Percentiles rank a stretch among this genome's conserved stretches.
Conservation (phyloP, 2,113 vertebrate genomes). For the Dicrurus megarhynchus region DNA sequence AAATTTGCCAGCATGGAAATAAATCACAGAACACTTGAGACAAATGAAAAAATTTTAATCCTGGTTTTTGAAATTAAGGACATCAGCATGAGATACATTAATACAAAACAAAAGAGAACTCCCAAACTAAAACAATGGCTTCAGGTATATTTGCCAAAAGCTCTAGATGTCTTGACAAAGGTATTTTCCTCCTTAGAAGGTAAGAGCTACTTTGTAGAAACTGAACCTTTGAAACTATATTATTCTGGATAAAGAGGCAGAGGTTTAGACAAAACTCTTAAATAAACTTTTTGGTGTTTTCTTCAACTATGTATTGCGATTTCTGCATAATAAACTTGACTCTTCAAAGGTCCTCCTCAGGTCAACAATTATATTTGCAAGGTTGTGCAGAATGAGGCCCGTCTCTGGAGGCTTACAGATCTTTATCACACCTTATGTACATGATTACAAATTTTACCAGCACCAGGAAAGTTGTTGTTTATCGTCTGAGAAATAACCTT, state of each 20-base stretch:
- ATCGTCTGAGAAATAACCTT: background rate
- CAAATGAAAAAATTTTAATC: background rate
- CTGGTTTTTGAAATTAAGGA: background rate
- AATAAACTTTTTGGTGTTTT: background rate
- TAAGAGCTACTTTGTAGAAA: background rate
- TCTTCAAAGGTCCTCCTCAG: background rate
- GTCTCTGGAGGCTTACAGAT: background rate
- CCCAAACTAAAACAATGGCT: background rate
- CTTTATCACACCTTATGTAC: background rate
- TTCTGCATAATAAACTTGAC: background rate
- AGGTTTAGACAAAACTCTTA: background rate
- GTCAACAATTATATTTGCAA: background rate
- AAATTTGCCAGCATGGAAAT: background rate
- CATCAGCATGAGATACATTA: background rate
- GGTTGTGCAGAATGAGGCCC: background rate
- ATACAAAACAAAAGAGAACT: background rate
- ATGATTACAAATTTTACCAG: background rate
- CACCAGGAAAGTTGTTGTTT: background rate
- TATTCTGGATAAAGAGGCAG: background rate
- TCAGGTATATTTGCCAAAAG: background rate
- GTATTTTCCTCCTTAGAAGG: background rate
- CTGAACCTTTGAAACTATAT: background rate
- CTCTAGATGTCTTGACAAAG: background rate
- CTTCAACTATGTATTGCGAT: background rate
- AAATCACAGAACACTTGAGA: constrained; percentile 7